Conservation (phyloP, 2,888 invertebrate genomes). For the Poecilobothrus nobilitatus region DNA sequence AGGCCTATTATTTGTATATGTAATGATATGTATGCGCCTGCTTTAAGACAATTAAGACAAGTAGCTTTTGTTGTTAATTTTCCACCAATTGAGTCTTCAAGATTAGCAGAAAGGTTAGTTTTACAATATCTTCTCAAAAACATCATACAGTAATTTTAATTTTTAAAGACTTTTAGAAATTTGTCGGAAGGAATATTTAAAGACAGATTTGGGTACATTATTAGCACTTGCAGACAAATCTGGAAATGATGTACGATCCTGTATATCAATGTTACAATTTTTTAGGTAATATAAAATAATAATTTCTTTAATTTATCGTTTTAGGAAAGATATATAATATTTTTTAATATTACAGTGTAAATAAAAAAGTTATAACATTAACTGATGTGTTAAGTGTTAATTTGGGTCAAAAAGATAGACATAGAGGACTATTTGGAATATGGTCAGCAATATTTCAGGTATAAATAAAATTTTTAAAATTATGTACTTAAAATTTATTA, state of each 20-base stretch:
- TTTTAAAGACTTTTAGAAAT: constrained; percentile 56
- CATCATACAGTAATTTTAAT: constrained; percentile 29
- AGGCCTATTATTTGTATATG: constrained; percentile 96
- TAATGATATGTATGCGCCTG: constrained; percentile 85
- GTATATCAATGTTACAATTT: constrained; percentile 81
- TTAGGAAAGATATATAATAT: constrained; percentile 3
- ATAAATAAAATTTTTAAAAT: too few relatives aligned
- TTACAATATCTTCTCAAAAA: constrained; percentile 10
- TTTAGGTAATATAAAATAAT: constrained; percentile 40
- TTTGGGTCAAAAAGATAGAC: constrained; percentile 79
- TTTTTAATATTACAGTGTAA: constrained; percentile 26
- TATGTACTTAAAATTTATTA: background rate
- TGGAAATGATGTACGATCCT: constrained; percentile 83
- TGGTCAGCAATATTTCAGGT: constrained; percentile 73
- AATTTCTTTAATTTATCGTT: constrained; percentile 7
- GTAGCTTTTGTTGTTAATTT: constrained; percentile 68
- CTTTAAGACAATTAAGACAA: constrained; percentile 71
- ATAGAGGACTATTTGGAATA: constrained; percentile 74
- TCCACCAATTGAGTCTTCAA: constrained; percentile 49
- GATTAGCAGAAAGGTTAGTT: constrained; percentile 48
- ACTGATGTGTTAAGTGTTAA: constrained; percentile 56
- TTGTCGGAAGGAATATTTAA: constrained; percentile 56
- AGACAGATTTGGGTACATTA: constrained; percentile 60
- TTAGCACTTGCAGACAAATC: constrained; percentile 74
- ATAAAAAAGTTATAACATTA: constrained; percentile 41